A percentile compares a stretch with the other conserved stretches of the same genome.
These are phyloP conservation scores for Malthinus flaveolus DNA, from an alignment of 2,888 invertebrate species.

Conservation along the genomic window DNA sequence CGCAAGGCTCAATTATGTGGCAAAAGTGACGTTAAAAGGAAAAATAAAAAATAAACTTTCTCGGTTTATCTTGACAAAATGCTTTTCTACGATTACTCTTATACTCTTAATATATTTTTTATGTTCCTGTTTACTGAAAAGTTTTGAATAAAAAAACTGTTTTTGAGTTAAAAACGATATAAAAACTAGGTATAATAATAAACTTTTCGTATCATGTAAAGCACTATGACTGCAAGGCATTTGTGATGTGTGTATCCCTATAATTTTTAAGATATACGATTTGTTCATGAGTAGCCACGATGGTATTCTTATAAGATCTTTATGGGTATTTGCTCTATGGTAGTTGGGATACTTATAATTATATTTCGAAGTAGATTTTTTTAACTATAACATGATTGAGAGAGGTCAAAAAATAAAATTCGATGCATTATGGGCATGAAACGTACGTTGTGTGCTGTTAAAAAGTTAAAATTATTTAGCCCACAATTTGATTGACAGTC, in stretches of 20 bases:
- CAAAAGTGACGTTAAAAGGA: too few relatives aligned
- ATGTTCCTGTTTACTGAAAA: conserved; percentile 44
- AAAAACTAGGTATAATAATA: neutral
- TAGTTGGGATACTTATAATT: too few relatives aligned
- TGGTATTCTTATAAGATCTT: too few relatives aligned
- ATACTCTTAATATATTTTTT: conserved; percentile 39
- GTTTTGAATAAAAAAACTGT: conserved; percentile 19
- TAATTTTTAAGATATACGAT: too few relatives aligned
- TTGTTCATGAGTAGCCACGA: too few relatives aligned
- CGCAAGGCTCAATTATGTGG: too few relatives aligned
- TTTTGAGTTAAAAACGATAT: neutral
- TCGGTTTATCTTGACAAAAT: conserved; percentile 19
- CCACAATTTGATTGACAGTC: conserved; percentile 36
- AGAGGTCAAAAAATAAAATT: too few relatives aligned
- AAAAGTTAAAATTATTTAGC: neutral
- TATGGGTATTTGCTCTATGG: too few relatives aligned
- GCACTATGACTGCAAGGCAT: neutral
- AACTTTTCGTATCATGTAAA: neutral
- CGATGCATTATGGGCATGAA: too few relatives aligned
- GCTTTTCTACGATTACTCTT: conserved; percentile 35
- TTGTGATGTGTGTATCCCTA: neutral
- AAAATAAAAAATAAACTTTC: neutral
- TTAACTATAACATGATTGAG: too few relatives aligned
- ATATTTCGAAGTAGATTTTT: too few relatives aligned
- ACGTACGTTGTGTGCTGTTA: too few relatives aligned